phyloP scores from a whole-genome alignment of 2,113 vertebrate species.

The Hydrochoerus hydrochaeris region DNA sequence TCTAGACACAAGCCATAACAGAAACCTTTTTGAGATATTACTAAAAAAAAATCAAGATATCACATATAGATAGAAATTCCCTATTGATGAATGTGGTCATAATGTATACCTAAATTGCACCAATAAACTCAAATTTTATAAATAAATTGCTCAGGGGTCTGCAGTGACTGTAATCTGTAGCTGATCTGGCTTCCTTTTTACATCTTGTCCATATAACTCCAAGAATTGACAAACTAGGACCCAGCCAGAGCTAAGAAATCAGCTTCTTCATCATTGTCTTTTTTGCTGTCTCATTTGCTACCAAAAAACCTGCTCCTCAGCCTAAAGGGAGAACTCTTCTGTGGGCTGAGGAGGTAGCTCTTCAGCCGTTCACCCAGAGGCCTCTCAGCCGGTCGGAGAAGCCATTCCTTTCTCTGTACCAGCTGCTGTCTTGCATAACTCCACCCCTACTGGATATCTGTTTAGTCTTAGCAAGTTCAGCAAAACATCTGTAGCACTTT shows the following conservation, averaged over 20 bases:
- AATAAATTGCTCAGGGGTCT: not conserved
- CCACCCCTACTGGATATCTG: constrained; percentile 90
- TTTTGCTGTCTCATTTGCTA: constrained; percentile 42
- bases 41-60: not conserved
- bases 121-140: no score
- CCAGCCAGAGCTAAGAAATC: constrained; percentile 72
- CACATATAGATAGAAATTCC: no score
- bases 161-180: constrained; percentile 80
- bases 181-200: constrained; percentile 82
- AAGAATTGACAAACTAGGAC: constrained; percentile 13
- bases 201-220: constrained; percentile 82
- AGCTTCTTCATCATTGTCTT: constrained; percentile 85
- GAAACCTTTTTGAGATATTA: not conserved
- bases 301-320: constrained; percentile 86
- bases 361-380: constrained; percentile 85
- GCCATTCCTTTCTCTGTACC: constrained; percentile 60
- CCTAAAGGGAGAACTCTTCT: constrained; percentile 86
- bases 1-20: not conserved
- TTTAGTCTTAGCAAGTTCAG: constrained; percentile 88
- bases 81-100: no score
- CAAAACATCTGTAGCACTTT: constrained; percentile 89
- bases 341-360: constrained; percentile 85
- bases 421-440: constrained; percentile 88
- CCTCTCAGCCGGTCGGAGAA: constrained; percentile 73
- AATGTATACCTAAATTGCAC: no score